Percentiles rank a stretch among this genome's conserved stretches.
These are phyloP conservation scores for Trogon melanurus DNA, from an alignment of 2,113 vertebrate genomes.

Conservation along the genomic window DNA sequence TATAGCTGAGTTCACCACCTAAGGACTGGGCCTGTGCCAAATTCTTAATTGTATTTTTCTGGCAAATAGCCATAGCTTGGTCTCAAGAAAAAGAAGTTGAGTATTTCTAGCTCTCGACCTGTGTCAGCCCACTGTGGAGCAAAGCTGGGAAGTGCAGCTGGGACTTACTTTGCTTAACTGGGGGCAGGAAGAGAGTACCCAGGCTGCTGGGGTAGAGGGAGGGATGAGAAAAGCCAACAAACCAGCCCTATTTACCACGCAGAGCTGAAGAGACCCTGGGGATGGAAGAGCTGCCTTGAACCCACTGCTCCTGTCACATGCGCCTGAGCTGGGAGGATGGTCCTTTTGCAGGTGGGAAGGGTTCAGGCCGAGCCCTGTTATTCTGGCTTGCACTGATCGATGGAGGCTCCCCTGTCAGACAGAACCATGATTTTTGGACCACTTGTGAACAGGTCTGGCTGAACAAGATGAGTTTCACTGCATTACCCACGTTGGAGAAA, in stretches of 20 bases:
- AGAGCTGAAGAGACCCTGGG: background rate
- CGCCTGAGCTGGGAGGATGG: background rate
- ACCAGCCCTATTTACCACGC: background rate
- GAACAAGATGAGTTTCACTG: background rate
- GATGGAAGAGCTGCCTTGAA: background rate
- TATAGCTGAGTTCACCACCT: background rate
- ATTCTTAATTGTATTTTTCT: slow-evolving; percentile 53
- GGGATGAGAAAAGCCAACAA: background rate
- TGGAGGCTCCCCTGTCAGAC: background rate
- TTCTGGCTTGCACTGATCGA: background rate
- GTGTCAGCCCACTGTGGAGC: background rate
- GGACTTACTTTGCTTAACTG: background rate
- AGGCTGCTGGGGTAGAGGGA: background rate
- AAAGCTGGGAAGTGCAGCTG: background rate
- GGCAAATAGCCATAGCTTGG: slow-evolving; percentile 11
- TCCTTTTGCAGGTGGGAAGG: background rate
- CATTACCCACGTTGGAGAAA: background rate
- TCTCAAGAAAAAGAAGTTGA: background rate
- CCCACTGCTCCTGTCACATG: background rate
- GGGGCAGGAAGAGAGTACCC: background rate
- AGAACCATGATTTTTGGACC: background rate
- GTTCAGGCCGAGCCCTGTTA: background rate
- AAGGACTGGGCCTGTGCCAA: background rate
- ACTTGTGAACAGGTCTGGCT: background rate
- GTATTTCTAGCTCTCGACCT: background rate